Evolutionary conservation across 2,797 vertebrate genomes (phyloP), one percentile per base, ranked within the genome.

Genomic region (Sebastes nivosus): DNA sequence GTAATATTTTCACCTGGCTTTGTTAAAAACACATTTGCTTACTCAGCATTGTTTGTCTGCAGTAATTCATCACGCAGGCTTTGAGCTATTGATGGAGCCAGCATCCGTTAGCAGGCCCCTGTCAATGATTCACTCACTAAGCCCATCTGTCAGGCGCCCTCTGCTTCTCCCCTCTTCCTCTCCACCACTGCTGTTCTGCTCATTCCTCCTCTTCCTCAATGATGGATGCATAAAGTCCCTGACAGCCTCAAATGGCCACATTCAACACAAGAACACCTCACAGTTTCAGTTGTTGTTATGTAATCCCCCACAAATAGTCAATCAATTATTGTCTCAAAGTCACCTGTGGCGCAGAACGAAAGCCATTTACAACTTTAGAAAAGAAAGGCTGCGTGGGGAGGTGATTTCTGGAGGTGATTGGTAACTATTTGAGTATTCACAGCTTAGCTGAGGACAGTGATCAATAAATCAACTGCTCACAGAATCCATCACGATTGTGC

Each of bases 121-220:
- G 96, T 96, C 95, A 96, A 96, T 96, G 95, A 93, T 95, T 96
- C 94, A 95, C 94, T 95, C 94, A 93, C 91, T 93, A 94, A 94
- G 92, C 92, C 94, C 94, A 95, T 95, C 93, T 95, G 94, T 95
- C 94, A 94, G 92, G 74, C 84, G 64, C 84, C 89, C 92, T 92
- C 91, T 82, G 85, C 88, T 85, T 86, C 87, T 85, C 87, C 88
- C 80, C 81, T 93, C 92, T 84, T 91, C 90, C 85, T 92, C 91
- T 64, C 83, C 87, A 71, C 81, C 85, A 50, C 84, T 58, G 83
- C 87, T 82, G 79, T 80, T 89, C 88, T 42, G 84, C 88, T 84
- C 86, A 55, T 24, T 87, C 89, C 88, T 94, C 93, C 89, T 94
- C 94, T 94, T 94, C 93, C 89, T 93, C 92, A 0, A 10, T 94